Percentiles rank a stretch among this genome's conserved stretches.
phyloP scores from a whole-genome alignment of 2,113 vertebrate genomes.

The Menura novaehollandiae region DNA sequence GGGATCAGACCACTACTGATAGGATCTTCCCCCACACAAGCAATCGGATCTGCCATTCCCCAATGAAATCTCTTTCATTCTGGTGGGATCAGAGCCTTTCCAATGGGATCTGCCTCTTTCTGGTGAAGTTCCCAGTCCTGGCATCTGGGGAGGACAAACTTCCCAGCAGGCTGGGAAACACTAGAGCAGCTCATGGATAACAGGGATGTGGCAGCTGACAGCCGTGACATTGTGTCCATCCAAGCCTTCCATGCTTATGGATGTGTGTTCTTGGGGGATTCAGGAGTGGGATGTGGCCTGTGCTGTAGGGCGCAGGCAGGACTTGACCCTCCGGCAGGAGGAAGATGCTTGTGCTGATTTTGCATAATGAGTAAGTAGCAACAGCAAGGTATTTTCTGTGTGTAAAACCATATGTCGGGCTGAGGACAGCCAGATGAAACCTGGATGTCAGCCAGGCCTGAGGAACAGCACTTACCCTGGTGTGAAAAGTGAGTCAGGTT shows the following conservation, averaged over 20 bases:
- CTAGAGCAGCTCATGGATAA: neutral
- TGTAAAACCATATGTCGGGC: neutral
- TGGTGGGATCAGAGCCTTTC: neutral
- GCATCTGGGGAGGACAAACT: neutral
- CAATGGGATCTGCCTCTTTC: neutral
- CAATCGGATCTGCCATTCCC: neutral
- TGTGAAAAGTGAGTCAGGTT: rapidly evolving
- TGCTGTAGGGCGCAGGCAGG: neutral
- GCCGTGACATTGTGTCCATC: neutral
- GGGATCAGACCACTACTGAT: neutral
- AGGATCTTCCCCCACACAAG: neutral
- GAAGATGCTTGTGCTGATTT: neutral
- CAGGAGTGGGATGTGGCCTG: neutral
- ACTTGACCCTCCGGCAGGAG: neutral
- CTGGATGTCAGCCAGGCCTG: neutral
- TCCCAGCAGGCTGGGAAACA: neutral
- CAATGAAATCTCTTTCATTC: neutral
- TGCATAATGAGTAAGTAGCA: neutral
- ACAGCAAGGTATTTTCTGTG: neutral
- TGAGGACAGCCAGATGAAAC: neutral
- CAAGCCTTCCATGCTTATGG: neutral
- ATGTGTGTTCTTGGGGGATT: neutral
- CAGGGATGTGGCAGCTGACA: neutral
- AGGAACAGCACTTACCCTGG: neutral
- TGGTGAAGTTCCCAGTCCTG: neutral